Evolutionary conservation across 2,113 vertebrate genomes (phyloP).

Genomic region (Hirundichthys speculiger): DNA sequence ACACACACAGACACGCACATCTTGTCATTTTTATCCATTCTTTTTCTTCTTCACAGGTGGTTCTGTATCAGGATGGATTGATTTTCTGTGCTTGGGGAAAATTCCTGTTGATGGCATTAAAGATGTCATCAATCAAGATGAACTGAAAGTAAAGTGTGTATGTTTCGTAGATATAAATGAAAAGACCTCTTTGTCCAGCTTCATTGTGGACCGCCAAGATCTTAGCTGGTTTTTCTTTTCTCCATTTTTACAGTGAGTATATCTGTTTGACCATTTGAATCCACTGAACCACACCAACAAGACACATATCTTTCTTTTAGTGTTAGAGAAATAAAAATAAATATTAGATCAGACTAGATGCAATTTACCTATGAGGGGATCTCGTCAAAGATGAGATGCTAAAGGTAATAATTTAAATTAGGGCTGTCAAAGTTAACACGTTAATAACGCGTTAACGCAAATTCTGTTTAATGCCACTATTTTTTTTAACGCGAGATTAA

Average conservation of each 20-base stretch:
- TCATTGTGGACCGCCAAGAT: slow-evolving; percentile 9
- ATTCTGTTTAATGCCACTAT: too few species aligned
- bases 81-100: slow-evolving; percentile 45
- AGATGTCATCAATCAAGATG: slow-evolving; percentile 55
- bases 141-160: slow-evolving; percentile 23
- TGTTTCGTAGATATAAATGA: neutral
- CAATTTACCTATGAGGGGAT: too few species aligned
- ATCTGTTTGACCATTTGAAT: neutral
- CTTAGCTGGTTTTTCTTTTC: neutral
- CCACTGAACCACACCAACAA: too few species aligned
- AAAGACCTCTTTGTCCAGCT: slow-evolving; percentile 22
- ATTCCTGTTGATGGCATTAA: slow-evolving; percentile 56
- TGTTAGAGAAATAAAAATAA: too few species aligned
- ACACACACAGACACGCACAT: slow-evolving; percentile 15
- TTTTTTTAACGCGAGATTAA: too few species aligned
- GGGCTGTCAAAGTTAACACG: too few species aligned
- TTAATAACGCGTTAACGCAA: too few species aligned
- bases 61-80: slow-evolving; percentile 50
- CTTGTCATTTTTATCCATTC: slow-evolving; percentile 55
- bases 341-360: too few species aligned
- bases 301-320: too few species aligned
- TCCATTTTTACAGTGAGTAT: slow-evolving; percentile 4
- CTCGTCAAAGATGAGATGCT: too few species aligned
- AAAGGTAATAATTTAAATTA: too few species aligned
- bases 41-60: slow-evolving; percentile 56